phyloP scores from a whole-genome alignment of 2,888 invertebrate genomes.

The Hydrotaea diabolus region DNA sequence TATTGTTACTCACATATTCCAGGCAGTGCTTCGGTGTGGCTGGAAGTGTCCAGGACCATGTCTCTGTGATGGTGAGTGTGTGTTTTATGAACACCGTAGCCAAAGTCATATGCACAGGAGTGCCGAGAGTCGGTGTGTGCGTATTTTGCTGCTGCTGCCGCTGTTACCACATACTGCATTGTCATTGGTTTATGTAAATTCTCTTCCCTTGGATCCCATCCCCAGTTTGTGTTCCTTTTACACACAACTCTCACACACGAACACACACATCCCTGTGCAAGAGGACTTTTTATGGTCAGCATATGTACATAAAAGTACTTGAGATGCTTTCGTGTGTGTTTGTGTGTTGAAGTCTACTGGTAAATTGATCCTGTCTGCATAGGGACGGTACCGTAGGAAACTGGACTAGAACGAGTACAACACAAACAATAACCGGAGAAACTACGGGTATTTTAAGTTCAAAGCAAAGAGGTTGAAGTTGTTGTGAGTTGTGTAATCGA shows the following conservation, averaged over 20 bases:
- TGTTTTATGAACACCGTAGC: conserved; percentile 15
- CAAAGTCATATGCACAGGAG: conserved; percentile 7
- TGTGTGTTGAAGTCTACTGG: background rate
- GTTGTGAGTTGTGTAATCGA: conserved; percentile 1
- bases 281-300: background rate
- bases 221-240: background rate
- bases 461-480: conserved; percentile 3
- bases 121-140: background rate
- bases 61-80: background rate
- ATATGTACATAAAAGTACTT: background rate
- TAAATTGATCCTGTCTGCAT: conserved; percentile 1
- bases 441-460: background rate
- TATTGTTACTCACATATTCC: conserved; percentile 23
- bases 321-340: background rate
- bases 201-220: background rate
- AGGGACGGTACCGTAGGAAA: background rate
- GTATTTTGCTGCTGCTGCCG: conserved; percentile 31
- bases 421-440: background rate
- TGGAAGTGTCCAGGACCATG: too few relatives aligned
- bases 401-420: background rate
- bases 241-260: background rate
- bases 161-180: conserved; percentile 64
- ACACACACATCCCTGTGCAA: background rate
- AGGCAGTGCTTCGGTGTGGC: background rate
- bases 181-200: conserved; percentile 64